Evolutionary conservation across 2,888 invertebrate species (phyloP).

Genomic region (Cerastoderma edule): DNA sequence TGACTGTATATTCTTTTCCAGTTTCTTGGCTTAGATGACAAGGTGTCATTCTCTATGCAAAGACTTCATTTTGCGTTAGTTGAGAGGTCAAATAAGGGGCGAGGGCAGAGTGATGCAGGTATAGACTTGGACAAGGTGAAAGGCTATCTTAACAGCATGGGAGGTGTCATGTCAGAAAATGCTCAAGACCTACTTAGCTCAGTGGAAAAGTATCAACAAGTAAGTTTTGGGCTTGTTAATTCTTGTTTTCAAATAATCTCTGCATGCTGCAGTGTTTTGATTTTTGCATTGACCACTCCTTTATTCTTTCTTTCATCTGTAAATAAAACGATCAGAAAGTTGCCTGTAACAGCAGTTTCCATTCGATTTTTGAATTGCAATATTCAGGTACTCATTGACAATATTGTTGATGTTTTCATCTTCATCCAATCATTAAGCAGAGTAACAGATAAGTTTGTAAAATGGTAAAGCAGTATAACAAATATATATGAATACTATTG

Average conservation of each 20-base stretch:
- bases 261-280: neutral
- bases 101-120: neutral
- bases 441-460: no score
- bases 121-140: slow-evolving; percentile 53
- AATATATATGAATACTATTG: no score
- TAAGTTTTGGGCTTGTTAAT: slow-evolving; percentile 16
- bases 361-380: neutral
- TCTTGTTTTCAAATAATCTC: neutral
- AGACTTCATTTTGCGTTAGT: slow-evolving; percentile 40
- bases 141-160: slow-evolving; percentile 58
- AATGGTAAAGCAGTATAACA: no score
- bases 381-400: neutral
- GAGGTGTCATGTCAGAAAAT: slow-evolving; percentile 48
- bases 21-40: slow-evolving; percentile 54
- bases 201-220: slow-evolving; percentile 64
- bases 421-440: no score
- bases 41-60: slow-evolving; percentile 32
- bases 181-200: slow-evolving; percentile 54
- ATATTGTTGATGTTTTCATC: no score
- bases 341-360: neutral
- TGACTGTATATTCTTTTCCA: slow-evolving; percentile 40
- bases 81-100: slow-evolving; percentile 11
- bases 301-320: neutral
- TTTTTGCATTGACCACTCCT: neutral
- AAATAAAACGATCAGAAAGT: no score